These are phyloP conservation scores for Neogale vison DNA, from an alignment of 2,113 vertebrate genomes.

Conservation along the genomic window DNA sequence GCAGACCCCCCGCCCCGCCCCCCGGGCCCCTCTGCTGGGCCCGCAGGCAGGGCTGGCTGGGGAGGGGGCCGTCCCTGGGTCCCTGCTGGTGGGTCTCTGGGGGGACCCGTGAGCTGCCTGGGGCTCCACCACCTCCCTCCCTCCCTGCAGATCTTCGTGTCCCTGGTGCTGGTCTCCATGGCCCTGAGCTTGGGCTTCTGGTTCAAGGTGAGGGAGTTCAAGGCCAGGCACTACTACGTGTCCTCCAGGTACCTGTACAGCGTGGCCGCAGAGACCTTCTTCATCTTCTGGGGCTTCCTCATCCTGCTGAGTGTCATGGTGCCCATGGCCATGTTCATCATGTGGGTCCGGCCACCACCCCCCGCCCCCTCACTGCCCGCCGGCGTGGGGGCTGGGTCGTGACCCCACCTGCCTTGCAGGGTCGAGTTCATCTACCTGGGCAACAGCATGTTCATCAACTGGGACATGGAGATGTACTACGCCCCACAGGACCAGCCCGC, in stretches of 20 bases:
- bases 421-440: slow-evolving; percentile 93
- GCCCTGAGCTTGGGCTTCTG: slow-evolving; percentile 71
- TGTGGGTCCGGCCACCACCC: slow-evolving; percentile 82
- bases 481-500: slow-evolving; percentile 84
- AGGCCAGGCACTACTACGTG: slow-evolving; percentile 79
- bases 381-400: rapidly evolving
- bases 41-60: not conserved
- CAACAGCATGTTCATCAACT: slow-evolving; percentile 93
- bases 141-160: slow-evolving; percentile 78
- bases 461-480: slow-evolving; percentile 92
- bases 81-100: rapidly evolving
- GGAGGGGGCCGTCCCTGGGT: no score
- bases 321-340: slow-evolving; percentile 94
- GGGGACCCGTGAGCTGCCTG: rapidly evolving
- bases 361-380: rapidly evolving
- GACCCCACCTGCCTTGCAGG: slow-evolving; percentile 63
- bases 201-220: slow-evolving; percentile 62
- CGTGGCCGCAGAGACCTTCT: slow-evolving; percentile 83
- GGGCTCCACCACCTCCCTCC: not conserved
- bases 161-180: slow-evolving; percentile 7
- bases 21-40: no score
- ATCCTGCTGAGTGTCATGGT: slow-evolving; percentile 92
- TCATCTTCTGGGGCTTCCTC: slow-evolving; percentile 92
- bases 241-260: slow-evolving; percentile 29
- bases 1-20: no score